Evolutionary conservation across 2,888 invertebrate species (phyloP), one percentile per base, ranked within the genome.

Genomic region (Ophion slaviceki): DNA sequence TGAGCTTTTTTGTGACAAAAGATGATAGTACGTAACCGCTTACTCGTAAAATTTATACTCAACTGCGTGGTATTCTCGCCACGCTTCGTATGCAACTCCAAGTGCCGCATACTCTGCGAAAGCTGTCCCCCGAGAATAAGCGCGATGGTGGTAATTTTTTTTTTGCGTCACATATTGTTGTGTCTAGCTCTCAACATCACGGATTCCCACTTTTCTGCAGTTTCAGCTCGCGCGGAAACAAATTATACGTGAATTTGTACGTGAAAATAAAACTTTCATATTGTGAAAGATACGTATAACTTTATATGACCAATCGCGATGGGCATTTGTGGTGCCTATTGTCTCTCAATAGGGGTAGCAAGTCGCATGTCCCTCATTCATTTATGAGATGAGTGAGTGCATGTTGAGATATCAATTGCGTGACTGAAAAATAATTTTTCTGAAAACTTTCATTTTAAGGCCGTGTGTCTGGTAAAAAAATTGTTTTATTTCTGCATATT

Each of bases 41-140:
- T 24, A 78, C 40, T 45, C 45, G 59, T n/a, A 72, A 86, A 86
- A 86, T 86, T 79, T 86, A 86, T 84, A 47, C 81, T 40, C 78
- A 75, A 36, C 72, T 71, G 61, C 61, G 71, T 70, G 71, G 70
- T 78, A 78, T 86, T 86, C 86, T 75, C 64, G 81, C 84, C 84
- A 79, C 81, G 82, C 84, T 86, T 84, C 81, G 81, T 78, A 81
- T 84, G 84, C 81, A 86, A 67, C 79, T 70, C 79, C 67, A 61
- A 68, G 75, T 80, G 76, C 67, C 61, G 70, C 71, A 79, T 76
- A 76, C 79, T 61, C 45, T 61, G 59, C 62, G 61, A 61, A 68
- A 78, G 62, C 76, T 82, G 81, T 66, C 47, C 84, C 79, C 81
- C 62, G 47, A 14, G 77, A 70, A 80, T 67, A 72, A 67, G 61